Evolutionary conservation across 2,113 vertebrate genomes (phyloP), one percentile per base, ranked within the genome.

Genomic region (Dipodomys merriami): DNA sequence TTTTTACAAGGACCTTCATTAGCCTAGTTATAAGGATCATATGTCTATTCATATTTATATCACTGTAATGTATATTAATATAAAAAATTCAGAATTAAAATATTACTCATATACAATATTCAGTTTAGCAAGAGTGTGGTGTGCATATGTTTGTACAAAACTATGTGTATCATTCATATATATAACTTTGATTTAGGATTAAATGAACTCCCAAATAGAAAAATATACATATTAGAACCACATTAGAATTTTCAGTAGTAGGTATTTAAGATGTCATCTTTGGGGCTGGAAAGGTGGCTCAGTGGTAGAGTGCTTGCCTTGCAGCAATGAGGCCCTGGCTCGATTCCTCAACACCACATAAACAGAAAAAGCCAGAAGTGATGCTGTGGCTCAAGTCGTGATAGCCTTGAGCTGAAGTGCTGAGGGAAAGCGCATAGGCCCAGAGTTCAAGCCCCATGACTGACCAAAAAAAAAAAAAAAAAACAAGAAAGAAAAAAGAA

Each of bases 21-120:
- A 92, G 33, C 46, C 18, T 80, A 57, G 1, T 6, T 64, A 91
- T 83, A 85, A 88, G 15, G 86, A 92, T 18, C 57, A n/a, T 82
- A 2, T 76, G 3, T n/a, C 5, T 10, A 35, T 69, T 90, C 86
- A 76, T 25, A 87, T 30, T 94, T 91, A 86, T 39, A 77, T 90
- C 4, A 65, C 72, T 83, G 69, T 68, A 35, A 65, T 53, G 53
- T 57, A 90, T 6, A 33, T 77, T 62, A 60, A 6, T 33, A 80
- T 69, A 72, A 84, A 90, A 60, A 69, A 86, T 69, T 92, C 71
- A 79, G n/a, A 65, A 5, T 19, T 92, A 8, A 57, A 95, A 89
- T 39, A 53, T 27, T 85, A 83, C 1, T 20, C 7, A 81, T 69
- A 71, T 12, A 93, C 90, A 91, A 86, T 71, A 92, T 60, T 22